Evolutionary conservation across 2,797 vertebrate species (phyloP).

Genomic region (Diglossa cyanea): DNA sequence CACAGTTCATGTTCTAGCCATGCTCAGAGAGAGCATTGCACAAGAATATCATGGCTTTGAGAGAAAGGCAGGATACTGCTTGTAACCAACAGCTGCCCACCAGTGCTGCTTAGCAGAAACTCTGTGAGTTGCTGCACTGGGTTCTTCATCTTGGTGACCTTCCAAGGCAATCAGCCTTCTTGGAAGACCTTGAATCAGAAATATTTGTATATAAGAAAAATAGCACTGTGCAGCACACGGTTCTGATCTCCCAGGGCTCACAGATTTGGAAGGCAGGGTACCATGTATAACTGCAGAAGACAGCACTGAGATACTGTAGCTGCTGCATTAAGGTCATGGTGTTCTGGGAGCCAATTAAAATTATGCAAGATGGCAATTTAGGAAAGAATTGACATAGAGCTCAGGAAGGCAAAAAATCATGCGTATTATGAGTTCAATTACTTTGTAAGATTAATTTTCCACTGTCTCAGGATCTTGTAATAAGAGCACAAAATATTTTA

Average conservation of each 20-base stretch:
- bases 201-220: background rate
- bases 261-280: background rate
- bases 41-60: background rate
- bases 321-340: slow-evolving; percentile 36
- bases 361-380: slow-evolving; percentile 33
- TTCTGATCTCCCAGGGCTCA: background rate
- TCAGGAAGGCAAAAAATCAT: background rate
- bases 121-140: background rate
- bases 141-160: slow-evolving; percentile 32
- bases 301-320: background rate
- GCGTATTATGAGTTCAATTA: background rate
- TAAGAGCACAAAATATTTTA: background rate
- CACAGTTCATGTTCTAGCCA: background rate
- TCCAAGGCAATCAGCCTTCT: background rate
- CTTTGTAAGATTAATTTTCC: slow-evolving; percentile 36
- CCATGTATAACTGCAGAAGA: slow-evolving; percentile 15
- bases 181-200: slow-evolving; percentile 27
- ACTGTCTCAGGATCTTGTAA: background rate
- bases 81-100: background rate
- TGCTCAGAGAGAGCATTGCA: background rate
- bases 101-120: background rate
- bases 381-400: background rate
- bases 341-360: slow-evolving; percentile 39
- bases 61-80: background rate
- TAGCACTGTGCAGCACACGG: background rate